Percentiles rank a stretch among this genome's conserved stretches.
These are phyloP conservation scores for Gerris lacustris DNA, from an alignment of 2,888 invertebrate genomes.

Conservation along the genomic window DNA sequence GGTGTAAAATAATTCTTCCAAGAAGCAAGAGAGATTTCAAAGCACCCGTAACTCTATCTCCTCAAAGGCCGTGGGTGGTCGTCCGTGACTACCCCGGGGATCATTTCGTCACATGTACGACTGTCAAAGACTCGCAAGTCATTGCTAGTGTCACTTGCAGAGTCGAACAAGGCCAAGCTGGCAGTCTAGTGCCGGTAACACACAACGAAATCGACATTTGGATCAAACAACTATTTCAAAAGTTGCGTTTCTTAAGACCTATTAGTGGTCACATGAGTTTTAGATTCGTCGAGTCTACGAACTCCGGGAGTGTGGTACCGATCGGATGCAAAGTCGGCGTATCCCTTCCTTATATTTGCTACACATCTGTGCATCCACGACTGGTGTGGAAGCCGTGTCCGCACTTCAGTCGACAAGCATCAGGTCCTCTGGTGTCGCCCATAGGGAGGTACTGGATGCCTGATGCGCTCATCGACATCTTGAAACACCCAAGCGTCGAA, in stretches of 20 bases:
- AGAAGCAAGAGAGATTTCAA: constrained; percentile 50
- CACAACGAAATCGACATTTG: constrained; percentile 53
- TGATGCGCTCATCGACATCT: constrained; percentile 43
- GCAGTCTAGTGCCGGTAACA: constrained; percentile 54
- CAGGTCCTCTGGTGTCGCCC: constrained; percentile 41
- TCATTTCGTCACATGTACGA: constrained; percentile 69
- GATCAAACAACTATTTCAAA: constrained; percentile 58
- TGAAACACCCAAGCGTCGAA: constrained; percentile 41
- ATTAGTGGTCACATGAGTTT: constrained; percentile 71
- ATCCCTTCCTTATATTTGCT: constrained; percentile 66
- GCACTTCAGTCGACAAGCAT: constrained; percentile 46
- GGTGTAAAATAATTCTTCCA: constrained; percentile 57
- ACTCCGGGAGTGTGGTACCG: constrained; percentile 46
- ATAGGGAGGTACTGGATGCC: constrained; percentile 47
- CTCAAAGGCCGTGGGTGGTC: constrained; percentile 64
- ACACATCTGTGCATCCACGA: constrained; percentile 54
- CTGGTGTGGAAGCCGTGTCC: constrained; percentile 51
- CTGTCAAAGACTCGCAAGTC: constrained; percentile 62
- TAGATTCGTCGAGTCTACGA: constrained; percentile 54
- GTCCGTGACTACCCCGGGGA: constrained; percentile 63
- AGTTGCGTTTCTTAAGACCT: constrained; percentile 49
- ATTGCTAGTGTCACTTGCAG: constrained; percentile 70
- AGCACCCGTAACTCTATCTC: constrained; percentile 57
- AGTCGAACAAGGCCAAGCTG: constrained; percentile 39
- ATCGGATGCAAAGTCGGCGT: constrained; percentile 65